Base-by-base conservation (phyloP, 2,888 invertebrate genomes). In the Cryptus viduatorius region DNA sequence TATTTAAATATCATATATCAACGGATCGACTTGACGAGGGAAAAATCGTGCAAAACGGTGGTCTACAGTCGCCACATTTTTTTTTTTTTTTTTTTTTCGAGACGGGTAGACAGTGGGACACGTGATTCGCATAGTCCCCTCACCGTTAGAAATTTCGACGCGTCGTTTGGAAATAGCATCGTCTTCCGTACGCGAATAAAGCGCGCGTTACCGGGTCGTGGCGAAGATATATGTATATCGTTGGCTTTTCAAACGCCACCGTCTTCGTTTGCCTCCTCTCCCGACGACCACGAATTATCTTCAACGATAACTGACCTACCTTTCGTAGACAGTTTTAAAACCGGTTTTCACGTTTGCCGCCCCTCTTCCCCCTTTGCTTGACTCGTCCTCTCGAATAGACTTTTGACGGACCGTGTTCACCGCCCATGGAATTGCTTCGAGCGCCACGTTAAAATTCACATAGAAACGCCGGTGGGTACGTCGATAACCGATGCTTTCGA, bases 281-380 rank as follows among this genome's bases (percentile, higher is more conserved):
- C 59, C 78, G 73, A 78, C 78, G 78, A 69, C 82, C 78, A 81
- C 72, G 84, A 83, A 83, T 85, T 85, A 86, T 86, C 82, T 84
- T 75, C 65, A 77, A 75, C 81, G 83, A 87, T 87, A 86, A 87
- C 87, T 87, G 87, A 87, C 87, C 87, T 87, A 86, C 86, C 87
- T 81, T 80, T 86, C 64, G 44, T 64, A 73, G 81, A 84, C 77
- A 81, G 77, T 87, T 87, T 85, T 79, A 78, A 86, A 87, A 86
- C 87, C 84, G 86, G 86, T 87, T 87, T 86, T 72, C 78, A 64
- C 69, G 68, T 78, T 82, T 73, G 61, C 72, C 72, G 73, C 79
- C 44, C 82, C 64, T 64, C 68, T 46, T 29, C n/a, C 69, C 69
- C 19, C 44, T 4, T 8, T 5, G 29, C 46, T 24, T 42, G 31